Evolutionary conservation across 2,113 vertebrate species (phyloP).

Genomic region (Oryzias javanicus): DNA sequence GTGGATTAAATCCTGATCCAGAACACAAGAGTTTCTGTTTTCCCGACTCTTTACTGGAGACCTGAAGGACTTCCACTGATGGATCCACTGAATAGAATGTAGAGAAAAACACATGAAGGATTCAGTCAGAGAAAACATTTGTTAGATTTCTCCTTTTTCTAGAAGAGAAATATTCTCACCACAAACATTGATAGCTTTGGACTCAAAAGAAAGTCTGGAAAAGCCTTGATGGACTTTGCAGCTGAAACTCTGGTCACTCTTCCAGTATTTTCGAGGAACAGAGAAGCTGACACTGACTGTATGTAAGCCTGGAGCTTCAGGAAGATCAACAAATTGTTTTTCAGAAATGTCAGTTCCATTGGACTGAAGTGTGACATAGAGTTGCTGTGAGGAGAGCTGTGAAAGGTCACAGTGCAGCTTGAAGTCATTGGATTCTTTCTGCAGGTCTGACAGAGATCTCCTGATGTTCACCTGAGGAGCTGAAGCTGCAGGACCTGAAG

Average conservation of each 20-base stretch:
- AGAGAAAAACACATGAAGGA: neutral
- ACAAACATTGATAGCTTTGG: constrained; percentile 20
- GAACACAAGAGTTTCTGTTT: constrained; percentile 54
- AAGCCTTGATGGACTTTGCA: constrained; percentile 48
- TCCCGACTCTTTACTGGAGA: constrained; percentile 21
- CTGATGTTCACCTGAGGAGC: constrained; percentile 59
- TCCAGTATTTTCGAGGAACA: neutral
- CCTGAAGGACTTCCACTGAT: constrained; percentile 52
- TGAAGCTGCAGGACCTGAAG: constrained; percentile 14
- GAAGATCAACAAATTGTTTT: constrained; percentile 27
- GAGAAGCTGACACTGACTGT: constrained; percentile 37
- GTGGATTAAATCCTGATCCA: constrained; percentile 62
- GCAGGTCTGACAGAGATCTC: constrained; percentile 44
- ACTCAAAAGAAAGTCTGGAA: neutral
- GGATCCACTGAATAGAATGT: constrained; percentile 42
- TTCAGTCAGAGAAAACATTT: neutral
- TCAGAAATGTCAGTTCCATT: neutral
- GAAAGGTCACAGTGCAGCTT: constrained; percentile 58
- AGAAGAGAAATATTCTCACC: constrained; percentile 37
- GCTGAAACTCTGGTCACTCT: neutral
- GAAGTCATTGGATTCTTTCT: constrained; percentile 20
- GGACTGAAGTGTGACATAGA: constrained; percentile 50
- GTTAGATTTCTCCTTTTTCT: neutral
- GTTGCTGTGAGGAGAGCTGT: constrained; percentile 40
- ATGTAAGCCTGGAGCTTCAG: constrained; percentile 15